Percentiles rank a stretch among this genome's conserved stretches.
Evolutionary conservation across 92 coral and sea anemone species (phyloP).

Genomic region (Zoanthus solanderi): DNA sequence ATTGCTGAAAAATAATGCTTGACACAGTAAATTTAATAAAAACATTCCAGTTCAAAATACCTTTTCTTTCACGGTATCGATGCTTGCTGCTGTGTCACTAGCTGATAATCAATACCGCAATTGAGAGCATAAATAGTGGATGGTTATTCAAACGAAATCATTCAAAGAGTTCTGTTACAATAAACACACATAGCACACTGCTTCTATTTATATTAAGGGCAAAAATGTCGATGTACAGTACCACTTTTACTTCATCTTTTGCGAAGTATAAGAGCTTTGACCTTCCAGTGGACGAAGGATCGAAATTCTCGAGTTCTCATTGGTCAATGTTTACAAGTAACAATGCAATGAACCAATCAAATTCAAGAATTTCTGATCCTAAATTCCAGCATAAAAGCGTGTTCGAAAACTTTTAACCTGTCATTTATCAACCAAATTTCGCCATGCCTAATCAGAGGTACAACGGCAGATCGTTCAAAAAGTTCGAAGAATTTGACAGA

Average conservation of each 20-base stretch:
- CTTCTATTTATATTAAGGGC: slow-evolving; percentile 51
- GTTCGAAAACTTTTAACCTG: slow-evolving; percentile 43
- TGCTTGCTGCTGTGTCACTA: slow-evolving; percentile 53
- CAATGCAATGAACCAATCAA: slow-evolving; percentile 39
- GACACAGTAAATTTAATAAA: slow-evolving; percentile 49
- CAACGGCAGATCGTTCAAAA: slow-evolving; percentile 48
- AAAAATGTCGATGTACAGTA: slow-evolving; percentile 50
- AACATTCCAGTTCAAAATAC: slow-evolving; percentile 52
- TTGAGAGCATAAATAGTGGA: slow-evolving; percentile 46
- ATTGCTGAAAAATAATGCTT: slow-evolving; percentile 49
- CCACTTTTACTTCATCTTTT: neutral
- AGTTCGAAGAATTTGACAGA: slow-evolving; percentile 51
- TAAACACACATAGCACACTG: slow-evolving; percentile 60
- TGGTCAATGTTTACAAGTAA: neutral
- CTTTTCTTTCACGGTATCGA: slow-evolving; percentile 57
- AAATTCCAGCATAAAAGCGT: slow-evolving; percentile 36
- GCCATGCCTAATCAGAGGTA: slow-evolving; percentile 49
- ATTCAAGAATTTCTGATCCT: slow-evolving; percentile 58
- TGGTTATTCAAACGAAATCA: slow-evolving; percentile 49
- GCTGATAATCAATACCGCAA: slow-evolving; percentile 58
- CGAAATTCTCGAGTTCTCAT: neutral
- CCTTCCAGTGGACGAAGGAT: neutral
- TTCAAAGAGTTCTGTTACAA: slow-evolving; percentile 53
- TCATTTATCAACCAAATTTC: slow-evolving; percentile 45
- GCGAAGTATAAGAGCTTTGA: neutral